Evolutionary conservation across 2,888 invertebrate species (phyloP).

Genomic region (Thysanoteuthis rhombus): DNA sequence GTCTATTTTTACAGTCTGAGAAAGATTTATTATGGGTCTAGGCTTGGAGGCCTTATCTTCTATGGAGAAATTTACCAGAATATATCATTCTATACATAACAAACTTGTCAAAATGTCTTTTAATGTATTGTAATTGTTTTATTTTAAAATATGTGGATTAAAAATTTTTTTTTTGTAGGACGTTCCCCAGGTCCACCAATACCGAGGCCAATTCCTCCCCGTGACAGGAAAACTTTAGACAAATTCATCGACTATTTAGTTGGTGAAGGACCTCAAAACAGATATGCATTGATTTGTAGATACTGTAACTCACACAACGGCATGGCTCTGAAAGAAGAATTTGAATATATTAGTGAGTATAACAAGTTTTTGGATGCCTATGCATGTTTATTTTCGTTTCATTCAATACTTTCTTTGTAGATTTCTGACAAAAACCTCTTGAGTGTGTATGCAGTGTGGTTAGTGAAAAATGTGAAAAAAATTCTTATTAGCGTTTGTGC

Average conservation of each 20-base stretch:
- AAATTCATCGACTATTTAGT: slow-evolving; percentile 92
- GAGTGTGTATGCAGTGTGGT: too few relatives aligned
- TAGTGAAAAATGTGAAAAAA: too few relatives aligned
- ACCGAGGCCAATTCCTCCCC: slow-evolving; percentile 77
- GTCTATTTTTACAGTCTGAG: too few relatives aligned
- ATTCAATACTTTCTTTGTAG: neutral
- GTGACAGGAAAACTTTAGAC: slow-evolving; percentile 83
- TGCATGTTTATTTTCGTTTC: neutral
- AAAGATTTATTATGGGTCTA: too few relatives aligned
- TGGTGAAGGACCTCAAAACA: slow-evolving; percentile 93
- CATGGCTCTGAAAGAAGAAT: slow-evolving; percentile 80
- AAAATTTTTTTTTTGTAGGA: slow-evolving; percentile 38
- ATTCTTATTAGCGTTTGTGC: too few relatives aligned
- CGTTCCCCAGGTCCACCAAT: slow-evolving; percentile 58
- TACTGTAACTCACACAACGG: slow-evolving; percentile 94
- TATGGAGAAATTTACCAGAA: too few relatives aligned
- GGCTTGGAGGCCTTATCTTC: too few relatives aligned
- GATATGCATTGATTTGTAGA: slow-evolving; percentile 93
- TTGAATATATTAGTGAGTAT: slow-evolving; percentile 74
- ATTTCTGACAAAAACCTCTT: too few relatives aligned
- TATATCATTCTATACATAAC: too few relatives aligned
- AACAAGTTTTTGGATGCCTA: neutral
- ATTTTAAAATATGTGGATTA: too few relatives aligned
- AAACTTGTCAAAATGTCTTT: too few relatives aligned
- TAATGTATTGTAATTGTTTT: too few relatives aligned